Evolutionary conservation across 1,140 invertebrate genomes (phyloP).

Genomic region (Himalopsyche phryganea): DNA sequence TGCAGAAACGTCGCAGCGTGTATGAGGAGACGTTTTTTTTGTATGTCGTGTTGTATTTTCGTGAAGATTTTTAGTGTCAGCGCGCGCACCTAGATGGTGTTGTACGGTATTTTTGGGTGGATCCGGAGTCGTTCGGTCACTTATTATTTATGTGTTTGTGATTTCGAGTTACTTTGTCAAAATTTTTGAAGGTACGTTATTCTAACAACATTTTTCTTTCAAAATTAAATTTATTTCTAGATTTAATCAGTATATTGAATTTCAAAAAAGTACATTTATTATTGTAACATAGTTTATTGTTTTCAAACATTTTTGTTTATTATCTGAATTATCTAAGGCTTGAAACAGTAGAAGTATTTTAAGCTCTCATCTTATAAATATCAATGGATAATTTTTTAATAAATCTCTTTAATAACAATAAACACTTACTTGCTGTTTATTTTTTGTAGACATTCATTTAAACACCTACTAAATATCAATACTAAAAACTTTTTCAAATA

Average conservation of each 20-base stretch:
- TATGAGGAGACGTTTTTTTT: background rate
- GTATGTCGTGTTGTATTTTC: constrained; percentile 1
- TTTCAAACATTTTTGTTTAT: too few relatives aligned
- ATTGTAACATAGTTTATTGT: too few relatives aligned
- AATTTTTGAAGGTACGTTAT: constrained; percentile 12
- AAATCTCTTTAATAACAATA: too few relatives aligned
- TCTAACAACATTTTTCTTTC: too few relatives aligned
- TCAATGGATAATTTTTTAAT: too few relatives aligned
- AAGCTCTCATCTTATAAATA: too few relatives aligned
- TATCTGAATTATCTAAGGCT: too few relatives aligned
- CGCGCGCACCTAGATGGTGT: constrained; percentile 20
- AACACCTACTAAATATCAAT: too few relatives aligned
- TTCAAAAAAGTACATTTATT: too few relatives aligned
- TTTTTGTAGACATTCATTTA: too few relatives aligned
- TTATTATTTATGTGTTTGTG: constrained; percentile 4
- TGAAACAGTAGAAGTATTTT: too few relatives aligned
- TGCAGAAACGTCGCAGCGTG: background rate
- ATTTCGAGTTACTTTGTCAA: background rate
- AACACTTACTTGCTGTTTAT: too few relatives aligned
- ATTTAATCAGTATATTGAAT: background rate
- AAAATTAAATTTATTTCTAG: background rate
- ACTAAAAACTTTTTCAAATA: background rate
- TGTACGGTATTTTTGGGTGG: constrained; percentile 5
- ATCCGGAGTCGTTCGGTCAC: background rate
- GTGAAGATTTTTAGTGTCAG: constrained; percentile 15